A percentile compares a stretch with the other conserved stretches of the same genome.
phyloP scores from a whole-genome alignment of 2,797 vertebrate species.

The Oreochromis grahami region DNA sequence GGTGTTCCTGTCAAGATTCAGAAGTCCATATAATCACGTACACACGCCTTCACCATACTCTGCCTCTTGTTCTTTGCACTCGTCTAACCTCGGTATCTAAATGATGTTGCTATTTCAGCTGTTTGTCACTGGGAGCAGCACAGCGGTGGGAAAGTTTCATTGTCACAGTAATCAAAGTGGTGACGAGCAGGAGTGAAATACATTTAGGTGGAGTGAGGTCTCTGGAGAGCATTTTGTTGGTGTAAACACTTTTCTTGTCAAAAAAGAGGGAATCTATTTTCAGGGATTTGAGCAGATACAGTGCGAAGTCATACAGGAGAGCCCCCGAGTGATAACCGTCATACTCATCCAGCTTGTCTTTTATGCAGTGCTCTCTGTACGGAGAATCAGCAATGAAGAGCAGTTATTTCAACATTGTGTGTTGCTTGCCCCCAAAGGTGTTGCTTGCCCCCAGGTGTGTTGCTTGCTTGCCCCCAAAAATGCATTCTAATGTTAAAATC shows the following conservation, averaged over 20 bases:
- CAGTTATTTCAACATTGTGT: not conserved
- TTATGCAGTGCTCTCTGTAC: slow-evolving; percentile 27
- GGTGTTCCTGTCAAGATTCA: slow-evolving; percentile 10
- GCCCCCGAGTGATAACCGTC: slow-evolving; percentile 34
- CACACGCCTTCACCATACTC: not conserved
- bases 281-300: slow-evolving; percentile 36
- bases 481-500: slow-evolving; percentile 29
- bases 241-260: slow-evolving; percentile 44
- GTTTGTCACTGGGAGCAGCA: slow-evolving; percentile 26
- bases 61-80: not conserved
- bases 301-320: slow-evolving; percentile 17
- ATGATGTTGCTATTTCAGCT: slow-evolving; percentile 53
- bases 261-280: slow-evolving; percentile 50
- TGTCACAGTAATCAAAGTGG: slow-evolving; percentile 46
- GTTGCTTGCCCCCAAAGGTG: not conserved
- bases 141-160: slow-evolving; percentile 5
- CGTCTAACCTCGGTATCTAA: slow-evolving; percentile 8
- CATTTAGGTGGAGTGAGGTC: slow-evolving; percentile 38
- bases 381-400: slow-evolving; percentile 31
- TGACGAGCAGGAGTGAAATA: slow-evolving; percentile 33
- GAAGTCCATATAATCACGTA: not conserved
- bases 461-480: not conserved
- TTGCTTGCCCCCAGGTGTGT: too few species aligned
- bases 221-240: slow-evolving; percentile 51
- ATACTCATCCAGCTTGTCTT: slow-evolving; percentile 51